A percentile compares a stretch with the other conserved stretches of the same genome.
Evolutionary conservation across 2,797 vertebrate genomes (phyloP).

Genomic region (Brotula barbata): DNA sequence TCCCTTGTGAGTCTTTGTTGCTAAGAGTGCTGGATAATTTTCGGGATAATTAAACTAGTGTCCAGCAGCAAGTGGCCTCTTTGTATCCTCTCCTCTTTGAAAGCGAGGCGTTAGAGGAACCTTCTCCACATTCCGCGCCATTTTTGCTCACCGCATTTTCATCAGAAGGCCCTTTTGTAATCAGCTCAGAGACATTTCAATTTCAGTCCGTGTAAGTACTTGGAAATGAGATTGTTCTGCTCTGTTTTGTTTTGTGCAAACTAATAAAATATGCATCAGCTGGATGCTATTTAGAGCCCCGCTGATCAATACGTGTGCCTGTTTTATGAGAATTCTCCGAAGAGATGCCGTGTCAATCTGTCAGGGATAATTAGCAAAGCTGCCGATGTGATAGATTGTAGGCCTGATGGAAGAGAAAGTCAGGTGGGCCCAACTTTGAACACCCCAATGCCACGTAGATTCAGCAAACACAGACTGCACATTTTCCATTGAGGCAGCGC

Average conservation of each 20-base stretch:
- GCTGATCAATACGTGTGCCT: conserved; percentile 72
- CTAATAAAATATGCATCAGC: conserved; percentile 79
- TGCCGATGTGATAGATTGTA: conserved; percentile 61
- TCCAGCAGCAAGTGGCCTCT: conserved; percentile 32
- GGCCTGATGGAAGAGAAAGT: conserved; percentile 60
- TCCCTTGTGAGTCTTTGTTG: conserved; percentile 35
- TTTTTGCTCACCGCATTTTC: conserved; percentile 22
- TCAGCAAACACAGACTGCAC: conserved; percentile 31
- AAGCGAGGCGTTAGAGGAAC: conserved; percentile 38
- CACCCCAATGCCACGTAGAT: conserved; percentile 45
- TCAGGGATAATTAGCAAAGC: conserved; percentile 75
- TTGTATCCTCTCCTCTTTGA: conserved; percentile 30
- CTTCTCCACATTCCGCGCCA: conserved; percentile 10
- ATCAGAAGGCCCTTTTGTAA: conserved; percentile 23
- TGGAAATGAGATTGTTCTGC: conserved; percentile 70
- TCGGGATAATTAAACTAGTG: conserved; percentile 55
- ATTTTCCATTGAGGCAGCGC: conserved; percentile 10
- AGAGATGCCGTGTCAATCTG: conserved; percentile 74
- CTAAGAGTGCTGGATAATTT: conserved; percentile 39
- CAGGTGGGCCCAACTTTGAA: conserved; percentile 66
- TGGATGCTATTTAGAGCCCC: conserved; percentile 66
- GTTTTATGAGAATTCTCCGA: conserved; percentile 69
- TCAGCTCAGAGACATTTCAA: conserved; percentile 57
- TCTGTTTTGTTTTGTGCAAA: conserved; percentile 69
- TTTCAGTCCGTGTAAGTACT: conserved; percentile 52